Evolutionary conservation across 2,888 invertebrate genomes (phyloP).

Genomic region (Microctonus aethiopoides): DNA sequence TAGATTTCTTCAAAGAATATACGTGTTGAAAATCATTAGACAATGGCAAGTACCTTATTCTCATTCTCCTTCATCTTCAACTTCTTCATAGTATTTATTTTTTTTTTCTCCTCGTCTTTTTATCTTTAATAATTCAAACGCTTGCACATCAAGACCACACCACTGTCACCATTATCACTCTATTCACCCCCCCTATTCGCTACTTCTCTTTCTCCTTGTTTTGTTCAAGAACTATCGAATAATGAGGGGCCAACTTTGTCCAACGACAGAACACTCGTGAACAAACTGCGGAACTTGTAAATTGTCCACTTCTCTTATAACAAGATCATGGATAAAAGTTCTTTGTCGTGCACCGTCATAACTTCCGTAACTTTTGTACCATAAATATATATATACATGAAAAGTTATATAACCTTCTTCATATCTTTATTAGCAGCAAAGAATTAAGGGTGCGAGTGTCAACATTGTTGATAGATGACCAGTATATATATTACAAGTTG

Average conservation of each 20-base stretch:
- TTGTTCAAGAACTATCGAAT: slow-evolving; percentile 25
- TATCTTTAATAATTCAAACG: slow-evolving; percentile 28
- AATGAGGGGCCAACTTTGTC: slow-evolving; percentile 31
- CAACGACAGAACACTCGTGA: slow-evolving; percentile 10
- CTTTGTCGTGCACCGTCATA: neutral
- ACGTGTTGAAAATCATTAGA: too few species aligned
- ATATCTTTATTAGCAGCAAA: neutral
- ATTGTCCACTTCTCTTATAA: slow-evolving; percentile 31
- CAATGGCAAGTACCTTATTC: too few species aligned
- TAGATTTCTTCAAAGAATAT: neutral
- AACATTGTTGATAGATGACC: too few species aligned
- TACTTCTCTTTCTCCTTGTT: slow-evolving; percentile 6
- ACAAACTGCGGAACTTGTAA: slow-evolving; percentile 30
- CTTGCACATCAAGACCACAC: neutral
- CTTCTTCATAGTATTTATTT: too few species aligned
- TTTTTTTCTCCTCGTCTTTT: neutral
- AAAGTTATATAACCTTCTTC: neutral
- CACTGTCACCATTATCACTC: neutral
- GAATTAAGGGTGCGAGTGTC: too few species aligned
- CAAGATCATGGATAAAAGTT: slow-evolving; percentile 14
- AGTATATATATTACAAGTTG: too few species aligned
- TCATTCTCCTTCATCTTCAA: too few species aligned
- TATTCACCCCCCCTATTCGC: neutral
- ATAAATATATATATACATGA: neutral
- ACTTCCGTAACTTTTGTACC: neutral